Percentiles rank a stretch among this genome's conserved stretches.
phyloP scores from a whole-genome alignment of 2,797 vertebrate species.

The Aeoliscus strigatus region DNA sequence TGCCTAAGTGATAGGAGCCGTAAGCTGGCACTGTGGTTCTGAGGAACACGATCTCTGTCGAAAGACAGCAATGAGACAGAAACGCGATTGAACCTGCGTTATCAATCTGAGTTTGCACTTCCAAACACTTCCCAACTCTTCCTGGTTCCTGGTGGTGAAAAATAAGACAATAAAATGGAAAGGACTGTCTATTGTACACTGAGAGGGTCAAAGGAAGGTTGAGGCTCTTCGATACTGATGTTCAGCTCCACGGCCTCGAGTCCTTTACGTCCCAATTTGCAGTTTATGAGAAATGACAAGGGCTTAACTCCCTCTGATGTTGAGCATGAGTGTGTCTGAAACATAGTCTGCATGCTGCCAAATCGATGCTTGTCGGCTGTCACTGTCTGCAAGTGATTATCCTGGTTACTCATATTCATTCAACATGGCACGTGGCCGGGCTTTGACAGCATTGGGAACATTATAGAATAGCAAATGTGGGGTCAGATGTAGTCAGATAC shows the following conservation, averaged over 20 bases:
- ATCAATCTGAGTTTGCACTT: conserved; percentile 21
- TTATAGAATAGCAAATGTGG: conserved; percentile 32
- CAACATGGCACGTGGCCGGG: conserved; percentile 37
- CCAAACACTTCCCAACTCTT: conserved; percentile 21
- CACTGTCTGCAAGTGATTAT: conserved; percentile 59
- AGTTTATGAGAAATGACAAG: conserved; percentile 62
- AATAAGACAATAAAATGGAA: conserved; percentile 47
- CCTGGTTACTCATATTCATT: conserved; percentile 43
- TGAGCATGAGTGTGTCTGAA: conserved; percentile 56
- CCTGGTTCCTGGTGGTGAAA: conserved; percentile 6
- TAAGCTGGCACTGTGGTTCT: conserved; percentile 83
- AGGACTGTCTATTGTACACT: conserved; percentile 39
- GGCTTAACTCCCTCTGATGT: conserved; percentile 49
- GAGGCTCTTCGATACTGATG: conserved; percentile 37
- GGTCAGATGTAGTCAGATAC: conserved; percentile 30
- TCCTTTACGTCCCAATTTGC: conserved; percentile 44
- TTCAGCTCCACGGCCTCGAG: conserved; percentile 36
- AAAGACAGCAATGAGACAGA: conserved; percentile 40
- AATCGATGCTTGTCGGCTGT: conserved; percentile 62
- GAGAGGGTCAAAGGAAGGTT: conserved; percentile 48
- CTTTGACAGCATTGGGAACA: conserved; percentile 21
- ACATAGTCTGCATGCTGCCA: conserved; percentile 33
- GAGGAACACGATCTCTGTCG: conserved; percentile 94
- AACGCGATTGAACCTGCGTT: conserved; percentile 38
- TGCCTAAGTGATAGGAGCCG: conserved; percentile 68